phyloP scores from a whole-genome alignment of 1,140 invertebrate species.

The Planococcus citri region DNA sequence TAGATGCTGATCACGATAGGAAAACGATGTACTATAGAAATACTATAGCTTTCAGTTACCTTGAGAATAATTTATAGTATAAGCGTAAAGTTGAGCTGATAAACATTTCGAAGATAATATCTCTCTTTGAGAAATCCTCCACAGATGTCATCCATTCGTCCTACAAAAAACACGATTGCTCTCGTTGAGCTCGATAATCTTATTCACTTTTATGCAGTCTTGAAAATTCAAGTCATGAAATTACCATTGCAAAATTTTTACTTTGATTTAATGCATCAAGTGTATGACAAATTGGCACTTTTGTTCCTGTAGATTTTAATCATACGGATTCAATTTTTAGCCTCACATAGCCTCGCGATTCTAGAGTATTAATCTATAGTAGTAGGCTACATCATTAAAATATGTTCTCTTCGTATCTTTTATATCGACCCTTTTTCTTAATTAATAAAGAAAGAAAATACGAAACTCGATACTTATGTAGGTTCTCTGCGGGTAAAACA shows the following conservation, averaged over 20 bases:
- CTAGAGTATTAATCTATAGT: not conserved
- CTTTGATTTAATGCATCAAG: too few species aligned
- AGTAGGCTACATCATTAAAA: not conserved
- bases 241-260: too few species aligned
- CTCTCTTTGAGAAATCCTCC: too few species aligned
- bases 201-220: too few species aligned
- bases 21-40: not conserved
- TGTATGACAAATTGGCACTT: not conserved
- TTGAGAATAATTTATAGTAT: not conserved
- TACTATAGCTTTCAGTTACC: not conserved
- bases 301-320: not conserved
- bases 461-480: not conserved
- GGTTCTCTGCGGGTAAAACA: not conserved
- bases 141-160: too few species aligned
- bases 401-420: not conserved
- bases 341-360: too few species aligned
- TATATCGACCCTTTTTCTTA: not conserved
- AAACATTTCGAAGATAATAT: too few species aligned
- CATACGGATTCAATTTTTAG: not conserved
- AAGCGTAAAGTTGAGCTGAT: not conserved
- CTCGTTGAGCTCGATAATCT: too few species aligned
- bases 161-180: too few species aligned
- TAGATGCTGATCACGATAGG: not conserved
- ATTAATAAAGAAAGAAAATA: not conserved
- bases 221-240: too few species aligned